Evolutionary conservation across 2,113 vertebrate species (phyloP), one percentile per base, ranked within the genome.

Genomic region (Epinephelus cyanopodus): DNA sequence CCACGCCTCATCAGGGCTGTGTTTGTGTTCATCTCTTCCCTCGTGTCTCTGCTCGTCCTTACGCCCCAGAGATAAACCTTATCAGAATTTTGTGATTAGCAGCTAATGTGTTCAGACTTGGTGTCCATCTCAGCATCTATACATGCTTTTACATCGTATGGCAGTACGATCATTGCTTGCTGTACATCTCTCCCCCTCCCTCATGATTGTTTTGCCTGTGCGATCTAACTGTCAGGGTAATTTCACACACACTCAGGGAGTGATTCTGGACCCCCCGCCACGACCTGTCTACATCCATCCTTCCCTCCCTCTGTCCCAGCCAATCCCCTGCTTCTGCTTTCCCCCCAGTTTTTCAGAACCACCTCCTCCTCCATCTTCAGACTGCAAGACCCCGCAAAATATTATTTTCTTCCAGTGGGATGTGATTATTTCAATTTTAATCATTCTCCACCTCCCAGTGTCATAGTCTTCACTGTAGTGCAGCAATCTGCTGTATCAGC

Each of bases 241-340:
- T 89, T 86, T 90, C 84, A 84, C 81, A 85, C 85, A 85, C 58
- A 15, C 83, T 39, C 61, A 33, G 53, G 27, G 58, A 72, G 71
- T 52, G 75, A 83, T 67, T 77, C 0, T 84, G 82, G 86, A 87
- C 84, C 79, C 84, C 86, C 82, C 71, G 62, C 81, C 82, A 42
- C 21, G 74, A 57, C 81, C 77, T 33, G 18, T 81, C 75, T 83
- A 66, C 73, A 71, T 37, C 80, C 67, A 45, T 75, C 77, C 74
- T n/a, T 64, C 69, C 82, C 23, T 80, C 83, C 63, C 74, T 79
- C 47, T 1, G 13, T 21, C 39, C 19, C n/a, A 71, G 66, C 85
- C 83, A 77, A 66, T 82, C 74, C 56, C 12, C 29, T 66, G 17
- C 62, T 33, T 66, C 45, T 53, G 29, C 45, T 48, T 14, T 6